Conservation (phyloP, 2,113 vertebrate genomes). For the Myiagra hebetior region DNA sequence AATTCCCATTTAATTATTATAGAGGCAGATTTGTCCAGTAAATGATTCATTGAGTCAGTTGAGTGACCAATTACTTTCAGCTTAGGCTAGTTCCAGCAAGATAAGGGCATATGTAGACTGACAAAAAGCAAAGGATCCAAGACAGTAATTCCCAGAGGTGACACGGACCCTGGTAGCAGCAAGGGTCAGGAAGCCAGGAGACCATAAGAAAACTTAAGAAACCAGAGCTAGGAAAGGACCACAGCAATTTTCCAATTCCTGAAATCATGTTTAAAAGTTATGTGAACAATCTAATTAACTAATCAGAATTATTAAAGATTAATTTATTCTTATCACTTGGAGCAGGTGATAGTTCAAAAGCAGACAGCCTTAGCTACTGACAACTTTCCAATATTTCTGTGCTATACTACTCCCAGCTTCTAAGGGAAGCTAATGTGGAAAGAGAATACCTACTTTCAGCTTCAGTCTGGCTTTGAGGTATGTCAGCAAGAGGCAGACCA, state of each 20-base stretch:
- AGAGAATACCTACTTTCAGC: background rate
- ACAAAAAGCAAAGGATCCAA: background rate
- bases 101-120: background rate
- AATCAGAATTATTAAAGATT: background rate
- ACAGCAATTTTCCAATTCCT: background rate
- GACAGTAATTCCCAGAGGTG: background rate
- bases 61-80: background rate
- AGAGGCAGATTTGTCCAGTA: background rate
- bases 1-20: background rate
- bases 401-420: background rate
- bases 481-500: background rate
- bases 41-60: background rate
- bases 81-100: background rate
- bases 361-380: background rate
- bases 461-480: background rate
- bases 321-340: background rate
- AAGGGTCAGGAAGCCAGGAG: background rate
- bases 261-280: background rate
- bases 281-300: background rate
- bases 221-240: background rate
- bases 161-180: background rate
- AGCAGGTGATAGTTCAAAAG: background rate
- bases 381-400: background rate
- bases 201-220: background rate
- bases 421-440: background rate